Conservation (phyloP, 2,888 invertebrate species). For the Stomorhina lunata region DNA sequence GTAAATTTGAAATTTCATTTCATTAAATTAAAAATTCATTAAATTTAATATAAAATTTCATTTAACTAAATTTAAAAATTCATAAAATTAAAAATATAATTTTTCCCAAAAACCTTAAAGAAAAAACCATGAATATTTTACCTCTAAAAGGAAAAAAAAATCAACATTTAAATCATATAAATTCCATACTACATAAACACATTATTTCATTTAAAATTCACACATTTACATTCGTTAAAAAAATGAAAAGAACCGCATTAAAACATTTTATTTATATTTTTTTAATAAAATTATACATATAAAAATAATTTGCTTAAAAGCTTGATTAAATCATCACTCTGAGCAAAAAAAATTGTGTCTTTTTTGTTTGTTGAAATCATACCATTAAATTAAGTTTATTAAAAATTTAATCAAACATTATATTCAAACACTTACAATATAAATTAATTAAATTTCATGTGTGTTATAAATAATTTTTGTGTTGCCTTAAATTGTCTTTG, state of each 20-base stretch:
- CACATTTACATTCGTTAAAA: constrained; percentile 12
- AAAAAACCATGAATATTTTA: neutral
- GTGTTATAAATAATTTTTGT: constrained; percentile 43
- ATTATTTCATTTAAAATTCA: neutral
- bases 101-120: too few relatives aligned
- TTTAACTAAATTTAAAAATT: too few relatives aligned
- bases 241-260: neutral
- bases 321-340: constrained; percentile 39
- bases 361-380: constrained; percentile 37
- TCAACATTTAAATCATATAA: constrained; percentile 19
- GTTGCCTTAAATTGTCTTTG: constrained; percentile 49
- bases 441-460: constrained; percentile 34
- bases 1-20: neutral
- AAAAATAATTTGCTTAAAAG: constrained; percentile 56
- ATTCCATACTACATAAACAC: constrained; percentile 4
- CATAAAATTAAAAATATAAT: too few relatives aligned
- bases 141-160: neutral
- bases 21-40: constrained; percentile 1
- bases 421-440: neutral
- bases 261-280: constrained; percentile 31
- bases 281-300: constrained; percentile 39
- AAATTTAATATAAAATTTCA: neutral
- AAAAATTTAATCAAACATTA: constrained; percentile 6
- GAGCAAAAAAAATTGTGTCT: constrained; percentile 9
- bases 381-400: constrained; percentile 49